Evolutionary conservation across 2,113 vertebrate species (phyloP), one percentile per base, ranked within the genome.

Genomic region (Bujurquina vittata): DNA sequence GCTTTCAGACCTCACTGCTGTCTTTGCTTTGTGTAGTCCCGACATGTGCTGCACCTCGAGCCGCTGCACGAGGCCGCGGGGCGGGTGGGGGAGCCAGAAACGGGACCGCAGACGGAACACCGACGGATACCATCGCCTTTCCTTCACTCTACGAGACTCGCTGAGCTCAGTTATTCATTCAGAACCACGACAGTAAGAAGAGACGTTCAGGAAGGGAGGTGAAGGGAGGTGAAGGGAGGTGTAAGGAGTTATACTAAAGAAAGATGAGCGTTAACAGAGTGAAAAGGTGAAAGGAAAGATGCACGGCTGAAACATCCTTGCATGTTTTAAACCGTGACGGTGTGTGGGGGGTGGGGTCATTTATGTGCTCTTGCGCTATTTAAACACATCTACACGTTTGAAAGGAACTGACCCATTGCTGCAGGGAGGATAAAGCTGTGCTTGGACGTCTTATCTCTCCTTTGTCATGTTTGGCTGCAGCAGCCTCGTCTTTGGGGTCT

Each of bases 1-100:
- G 90, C 79, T 84, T 86, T 87, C 59, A 57, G 84, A 84, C 84
- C 83, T 91, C 84, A 79, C 81, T 81, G 90, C 88, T 87, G 78
- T 91, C 62, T 85, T 89, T 81, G 85, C 80, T 91, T 89, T 11
- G 86, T 79, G 75, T 87, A 73, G 83, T 85, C 52, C 61, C 22
- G 56, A 80, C 75, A 57, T 61, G 79, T 56, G 84, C 88, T 63
- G 85, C 89, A 65, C 79, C 87, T 75, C 31, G 4, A 49, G 84
- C 62, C 35, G 2, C 79, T 22, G 81, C 4, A 65, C 82, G 76
- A 54, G 55, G 75, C 81, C 2, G n/a, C 1, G 31, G 22, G 40
- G 31, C 23, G 4, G 75, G 23, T 5, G 37, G n/a, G n/a, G 10
- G 75, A 18, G 54, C 3, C 29, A 2, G 31, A 22, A 78, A 10